A percentile compares a stretch with the other conserved stretches of the same genome.
Evolutionary conservation across 2,888 invertebrate species (phyloP).

Genomic region (Heliothis peltigera): DNA sequence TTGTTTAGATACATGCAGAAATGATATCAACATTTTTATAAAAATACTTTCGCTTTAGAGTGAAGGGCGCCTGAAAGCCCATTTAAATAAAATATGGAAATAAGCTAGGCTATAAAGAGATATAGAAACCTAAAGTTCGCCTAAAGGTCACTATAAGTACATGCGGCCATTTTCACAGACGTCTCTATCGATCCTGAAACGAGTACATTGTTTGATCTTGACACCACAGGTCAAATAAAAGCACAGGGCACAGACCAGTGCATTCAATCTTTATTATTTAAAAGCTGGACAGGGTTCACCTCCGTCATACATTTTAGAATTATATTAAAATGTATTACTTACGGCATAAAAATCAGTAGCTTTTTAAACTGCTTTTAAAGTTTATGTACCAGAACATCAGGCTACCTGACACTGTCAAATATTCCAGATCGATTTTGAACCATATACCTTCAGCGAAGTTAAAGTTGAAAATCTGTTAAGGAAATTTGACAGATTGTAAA

Average conservation of each 20-base stretch:
- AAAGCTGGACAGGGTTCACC: too few species aligned
- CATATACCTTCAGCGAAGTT: too few species aligned
- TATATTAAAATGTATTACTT: too few species aligned
- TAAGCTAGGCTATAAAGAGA: neutral
- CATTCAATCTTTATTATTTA: neutral
- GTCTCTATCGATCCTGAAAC: constrained; percentile 20
- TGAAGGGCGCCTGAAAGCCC: neutral
- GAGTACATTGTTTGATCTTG: constrained; percentile 4
- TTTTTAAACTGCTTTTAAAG: too few species aligned
- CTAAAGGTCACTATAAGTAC: constrained; percentile 19
- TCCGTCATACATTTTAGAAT: too few species aligned
- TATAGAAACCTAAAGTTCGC: neutral
- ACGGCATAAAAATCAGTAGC: too few species aligned
- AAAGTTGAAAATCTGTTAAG: too few species aligned
- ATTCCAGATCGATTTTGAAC: too few species aligned
- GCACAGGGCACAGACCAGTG: neutral
- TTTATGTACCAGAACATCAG: too few species aligned
- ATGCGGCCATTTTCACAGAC: constrained; percentile 15
- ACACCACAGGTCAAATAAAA: constrained; percentile 2
- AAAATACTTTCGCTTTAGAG: neutral
- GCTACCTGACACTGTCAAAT: too few species aligned
- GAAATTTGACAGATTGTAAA: too few species aligned
- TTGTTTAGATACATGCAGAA: neutral
- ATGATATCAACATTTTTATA: neutral
- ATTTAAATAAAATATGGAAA: constrained; percentile 3